Conservation (phyloP, 2,113 vertebrate genomes). For the Scatophagus argus region DNA sequence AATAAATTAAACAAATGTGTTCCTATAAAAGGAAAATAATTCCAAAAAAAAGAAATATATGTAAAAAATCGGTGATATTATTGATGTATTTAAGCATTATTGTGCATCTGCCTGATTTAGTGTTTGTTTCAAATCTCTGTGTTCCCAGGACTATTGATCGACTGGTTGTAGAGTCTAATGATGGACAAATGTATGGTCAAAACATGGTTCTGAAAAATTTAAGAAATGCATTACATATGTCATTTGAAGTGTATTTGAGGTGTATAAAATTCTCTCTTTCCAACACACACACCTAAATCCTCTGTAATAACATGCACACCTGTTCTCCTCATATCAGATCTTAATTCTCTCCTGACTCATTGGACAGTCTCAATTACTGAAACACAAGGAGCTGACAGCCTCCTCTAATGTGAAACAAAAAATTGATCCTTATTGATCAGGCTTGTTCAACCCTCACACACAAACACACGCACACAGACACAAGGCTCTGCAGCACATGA, state of each 20-base stretch:
- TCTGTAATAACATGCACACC: not conserved
- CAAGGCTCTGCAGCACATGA: conserved; percentile 13
- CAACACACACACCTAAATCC: not conserved
- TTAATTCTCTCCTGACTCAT: conserved; percentile 8
- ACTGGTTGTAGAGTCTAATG: not conserved
- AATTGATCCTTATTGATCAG: conserved; percentile 46
- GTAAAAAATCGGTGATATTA: too few species aligned
- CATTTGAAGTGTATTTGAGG: not conserved
- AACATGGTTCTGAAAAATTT: not conserved
- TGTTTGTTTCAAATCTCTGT: not conserved
- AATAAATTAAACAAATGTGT: not conserved
- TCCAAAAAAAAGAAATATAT: not conserved
- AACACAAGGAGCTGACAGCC: conserved; percentile 6
- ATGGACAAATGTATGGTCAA: not conserved
- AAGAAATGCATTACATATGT: not conserved
- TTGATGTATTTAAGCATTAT: not conserved
- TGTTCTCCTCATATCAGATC: conserved; percentile 3
- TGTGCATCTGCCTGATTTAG: not conserved
- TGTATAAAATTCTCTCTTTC: not conserved
- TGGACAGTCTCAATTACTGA: conserved; percentile 21
- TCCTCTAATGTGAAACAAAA: conserved; percentile 18
- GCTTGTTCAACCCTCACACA: not conserved
- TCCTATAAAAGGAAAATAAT: not conserved
- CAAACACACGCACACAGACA: too few species aligned
- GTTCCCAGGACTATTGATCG: not conserved